These are phyloP conservation scores for Epinotia ramella DNA, from an alignment of 2,888 invertebrate genomes.

Conservation along the genomic window DNA sequence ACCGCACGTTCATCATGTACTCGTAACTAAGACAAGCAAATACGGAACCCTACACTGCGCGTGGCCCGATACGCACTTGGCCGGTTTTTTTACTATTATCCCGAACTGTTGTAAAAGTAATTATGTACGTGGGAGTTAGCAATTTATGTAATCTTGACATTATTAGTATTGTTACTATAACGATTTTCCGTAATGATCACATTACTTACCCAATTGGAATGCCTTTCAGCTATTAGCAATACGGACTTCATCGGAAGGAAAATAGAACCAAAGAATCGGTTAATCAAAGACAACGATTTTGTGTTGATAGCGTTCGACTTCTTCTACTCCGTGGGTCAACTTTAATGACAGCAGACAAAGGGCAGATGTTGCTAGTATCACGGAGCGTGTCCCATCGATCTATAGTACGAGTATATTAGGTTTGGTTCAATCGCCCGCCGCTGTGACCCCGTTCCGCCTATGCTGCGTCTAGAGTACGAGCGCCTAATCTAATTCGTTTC, in stretches of 20 bases:
- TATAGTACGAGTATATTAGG: conserved; percentile 55
- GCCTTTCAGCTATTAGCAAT: conserved; percentile 14
- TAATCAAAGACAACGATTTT: conserved; percentile 34
- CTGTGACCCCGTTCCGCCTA: conserved; percentile 47
- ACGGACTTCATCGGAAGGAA: conserved; percentile 11
- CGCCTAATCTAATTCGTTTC: conserved; percentile 53
- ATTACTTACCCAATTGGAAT: conserved; percentile 25
- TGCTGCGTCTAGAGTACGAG: conserved; percentile 47
- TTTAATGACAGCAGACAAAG: conserved; percentile 53
- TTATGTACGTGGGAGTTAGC: conserved; percentile 30
- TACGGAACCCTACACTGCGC: no score
- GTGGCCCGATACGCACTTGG: no score
- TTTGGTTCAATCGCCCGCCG: conserved; percentile 54
- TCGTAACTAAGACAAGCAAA: no score
- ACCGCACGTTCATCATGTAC: no score
- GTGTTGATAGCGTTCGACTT: conserved; percentile 45
- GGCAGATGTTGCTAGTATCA: conserved; percentile 52
- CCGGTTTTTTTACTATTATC: neutral
- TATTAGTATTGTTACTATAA: conserved; percentile 11
- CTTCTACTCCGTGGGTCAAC: conserved; percentile 44
- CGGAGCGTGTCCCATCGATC: conserved; percentile 49
- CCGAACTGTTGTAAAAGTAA: conserved; percentile 4
- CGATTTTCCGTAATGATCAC: conserved; percentile 14
- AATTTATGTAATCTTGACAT: conserved; percentile 26
- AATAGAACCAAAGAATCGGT: conserved; percentile 11